phyloP scores from a whole-genome alignment of 2,888 invertebrate species.

The Drosophila prolongata region DNA sequence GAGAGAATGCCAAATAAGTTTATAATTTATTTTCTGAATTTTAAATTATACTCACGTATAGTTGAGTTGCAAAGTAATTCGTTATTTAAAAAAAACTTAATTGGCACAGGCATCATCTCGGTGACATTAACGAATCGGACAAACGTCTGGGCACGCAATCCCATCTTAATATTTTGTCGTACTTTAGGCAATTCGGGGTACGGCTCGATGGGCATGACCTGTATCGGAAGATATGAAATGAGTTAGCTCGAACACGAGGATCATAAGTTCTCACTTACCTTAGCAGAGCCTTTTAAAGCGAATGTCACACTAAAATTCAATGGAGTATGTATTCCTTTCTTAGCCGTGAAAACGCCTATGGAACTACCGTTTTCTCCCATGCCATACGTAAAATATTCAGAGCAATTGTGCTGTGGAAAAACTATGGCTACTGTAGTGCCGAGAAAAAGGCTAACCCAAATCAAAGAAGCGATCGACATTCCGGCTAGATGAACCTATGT shows the following conservation, averaged over 20 bases:
- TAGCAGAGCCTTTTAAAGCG: neutral
- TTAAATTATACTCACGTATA: neutral
- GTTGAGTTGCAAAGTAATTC: neutral
- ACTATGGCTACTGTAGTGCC: neutral
- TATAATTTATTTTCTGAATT: neutral
- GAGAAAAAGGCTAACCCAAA: neutral
- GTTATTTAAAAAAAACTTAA: neutral
- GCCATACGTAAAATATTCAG: neutral
- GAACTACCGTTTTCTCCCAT: neutral
- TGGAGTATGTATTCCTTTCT: neutral
- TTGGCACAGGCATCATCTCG: neutral
- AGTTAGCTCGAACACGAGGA: too few species aligned
- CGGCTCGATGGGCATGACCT: accelerated
- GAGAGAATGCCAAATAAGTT: neutral
- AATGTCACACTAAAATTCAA: neutral
- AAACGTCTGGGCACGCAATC: neutral
- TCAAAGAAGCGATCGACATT: neutral
- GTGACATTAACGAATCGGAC: neutral
- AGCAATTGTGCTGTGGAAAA: neutral
- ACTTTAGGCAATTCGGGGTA: neutral
- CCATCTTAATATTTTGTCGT: neutral
- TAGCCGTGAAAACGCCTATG: conserved; percentile 1
- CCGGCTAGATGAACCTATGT: neutral
- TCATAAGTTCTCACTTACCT: neutral
- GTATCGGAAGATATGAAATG: too few species aligned